Conservation (phyloP, 2,888 invertebrate species). For the Smittia sp. region DNA sequence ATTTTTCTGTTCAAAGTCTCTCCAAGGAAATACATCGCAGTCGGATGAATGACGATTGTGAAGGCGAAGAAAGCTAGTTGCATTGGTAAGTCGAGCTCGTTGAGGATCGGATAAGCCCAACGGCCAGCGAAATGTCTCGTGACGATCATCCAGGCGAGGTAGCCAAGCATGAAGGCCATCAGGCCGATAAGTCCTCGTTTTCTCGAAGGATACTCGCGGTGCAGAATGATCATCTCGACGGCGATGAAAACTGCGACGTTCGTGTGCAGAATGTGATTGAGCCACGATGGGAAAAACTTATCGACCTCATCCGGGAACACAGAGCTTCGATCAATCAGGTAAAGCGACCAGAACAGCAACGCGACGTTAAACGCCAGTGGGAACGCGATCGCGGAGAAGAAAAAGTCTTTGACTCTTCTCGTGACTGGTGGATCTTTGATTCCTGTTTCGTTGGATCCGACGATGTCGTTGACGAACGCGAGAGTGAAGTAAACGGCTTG, state of each 20-base stretch:
- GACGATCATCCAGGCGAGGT: conserved; percentile 70
- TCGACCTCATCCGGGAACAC: conserved; percentile 84
- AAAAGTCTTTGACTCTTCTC: conserved; percentile 65
- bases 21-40: neutral
- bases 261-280: conserved; percentile 91
- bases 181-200: conserved; percentile 64
- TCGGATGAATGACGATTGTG: neutral
- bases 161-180: conserved; percentile 51
- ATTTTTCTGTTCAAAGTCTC: neutral
- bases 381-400: conserved; percentile 71
- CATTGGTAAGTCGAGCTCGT: neutral
- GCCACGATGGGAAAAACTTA: conserved; percentile 70
- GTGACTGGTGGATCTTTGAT: conserved; percentile 63
- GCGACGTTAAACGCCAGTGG: conserved; percentile 79
- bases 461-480: conserved; percentile 71
- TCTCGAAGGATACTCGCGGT: conserved; percentile 72
- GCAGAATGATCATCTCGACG: conserved; percentile 71
- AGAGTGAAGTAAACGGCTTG: conserved; percentile 76
- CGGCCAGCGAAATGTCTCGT: conserved; percentile 50
- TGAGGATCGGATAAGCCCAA: neutral
- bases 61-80: neutral
- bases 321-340: conserved; percentile 83
- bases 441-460: conserved; percentile 69
- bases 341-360: conserved; percentile 72
- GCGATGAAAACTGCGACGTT: conserved; percentile 76